Base-by-base conservation (phyloP, 2,888 invertebrate genomes). In the Meteorus cinctellus region DNA sequence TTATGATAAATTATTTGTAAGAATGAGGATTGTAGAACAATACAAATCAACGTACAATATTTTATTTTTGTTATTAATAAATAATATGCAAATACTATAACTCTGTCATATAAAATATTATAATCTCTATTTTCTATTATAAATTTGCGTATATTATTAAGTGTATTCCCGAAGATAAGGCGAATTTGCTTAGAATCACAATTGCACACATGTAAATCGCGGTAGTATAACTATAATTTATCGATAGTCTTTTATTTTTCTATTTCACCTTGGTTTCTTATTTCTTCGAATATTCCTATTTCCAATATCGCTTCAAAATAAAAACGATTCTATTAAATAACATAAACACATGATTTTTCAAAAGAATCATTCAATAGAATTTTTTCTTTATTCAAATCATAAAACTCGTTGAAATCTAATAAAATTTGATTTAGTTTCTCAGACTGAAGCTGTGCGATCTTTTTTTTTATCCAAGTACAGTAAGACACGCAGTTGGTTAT, bases 51-150 rank as follows among this genome's bases (percentile, higher is more conserved):
- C 55, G 19, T 55, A 19, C 55, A 55, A 55, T 51, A 76, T 77
- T 31, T 66, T 36, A 36, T 24, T 72, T 60, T 84, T 75, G 70
- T 70, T 83, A 83, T 78, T 77, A 86, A 86, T 86, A 85, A 86
- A 86, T 85, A 86, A 83, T 55, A 55, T 80, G 80, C 81, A 84
- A 84, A 81, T 81, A 71, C 77, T 80, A 82, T 77, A 24, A 81
- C 78, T 80, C 24, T 55, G 55, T 19, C 55, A 78, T 71, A 72
- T 79, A 66, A 73, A 75, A 72, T 66, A 60, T 24, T 63, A 62
- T 65, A 73, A 36, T 68, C 72, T 71, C 62, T 62, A 67, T 70
- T 16, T 34, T 34, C 62, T 71, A 65, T 73, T 74, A 75, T 71
- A n/a, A 72, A 60, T 67, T 41, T 62, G 55, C 70, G n/a, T 27